phyloP scores from a whole-genome alignment of 1,140 invertebrate genomes.

The Trichonephila clavipes region DNA sequence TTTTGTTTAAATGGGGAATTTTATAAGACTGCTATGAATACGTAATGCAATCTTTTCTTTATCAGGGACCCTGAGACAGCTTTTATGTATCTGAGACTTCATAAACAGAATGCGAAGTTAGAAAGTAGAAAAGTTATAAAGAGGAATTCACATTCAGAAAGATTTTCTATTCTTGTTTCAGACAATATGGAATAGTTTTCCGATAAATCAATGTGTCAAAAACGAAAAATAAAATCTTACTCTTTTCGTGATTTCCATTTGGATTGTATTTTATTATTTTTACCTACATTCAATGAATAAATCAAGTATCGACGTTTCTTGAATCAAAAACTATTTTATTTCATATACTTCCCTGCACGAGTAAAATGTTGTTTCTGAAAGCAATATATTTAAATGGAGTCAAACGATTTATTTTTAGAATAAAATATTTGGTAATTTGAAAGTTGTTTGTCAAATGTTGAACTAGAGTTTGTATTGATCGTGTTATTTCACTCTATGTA shows the following conservation, averaged over 20 bases:
- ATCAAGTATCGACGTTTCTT: conserved; percentile 41
- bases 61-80: no score
- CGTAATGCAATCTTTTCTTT: no score
- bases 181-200: conserved; percentile 48
- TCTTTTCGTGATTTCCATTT: conserved; percentile 13
- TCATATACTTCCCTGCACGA: background rate
- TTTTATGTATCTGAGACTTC: background rate
- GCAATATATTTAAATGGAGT: background rate
- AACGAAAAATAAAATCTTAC: conserved; percentile 11
- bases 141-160: background rate
- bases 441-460: conserved; percentile 29
- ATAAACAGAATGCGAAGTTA: background rate
- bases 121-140: background rate
- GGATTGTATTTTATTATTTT: conserved; percentile 10
- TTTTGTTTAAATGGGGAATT: no score
- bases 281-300: conserved; percentile 44
- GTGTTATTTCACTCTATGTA: background rate
- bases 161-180: background rate
- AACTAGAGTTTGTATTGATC: background rate
- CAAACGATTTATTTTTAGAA: conserved; percentile 10
- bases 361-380: background rate
- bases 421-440: conserved; percentile 29
- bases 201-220: conserved; percentile 55
- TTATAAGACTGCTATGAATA: no score
- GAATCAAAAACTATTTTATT: background rate